These are phyloP conservation scores for Lepilemur septentrionalis DNA, from an alignment of 2,797 vertebrate genomes.

Conservation along the genomic window DNA sequence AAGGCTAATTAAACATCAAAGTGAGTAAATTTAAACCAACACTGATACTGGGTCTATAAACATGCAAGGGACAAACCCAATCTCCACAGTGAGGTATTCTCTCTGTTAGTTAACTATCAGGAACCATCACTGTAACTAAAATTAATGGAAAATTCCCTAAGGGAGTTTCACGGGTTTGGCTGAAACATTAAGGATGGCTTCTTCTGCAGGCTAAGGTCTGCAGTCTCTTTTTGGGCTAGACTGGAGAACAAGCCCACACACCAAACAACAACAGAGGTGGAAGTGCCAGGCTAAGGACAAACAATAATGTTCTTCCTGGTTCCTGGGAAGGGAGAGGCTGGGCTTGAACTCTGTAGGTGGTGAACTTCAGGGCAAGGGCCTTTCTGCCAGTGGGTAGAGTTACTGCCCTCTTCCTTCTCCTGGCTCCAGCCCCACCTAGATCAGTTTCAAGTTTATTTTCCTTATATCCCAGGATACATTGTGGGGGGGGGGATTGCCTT, in stretches of 20 bases:
- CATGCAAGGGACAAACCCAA: background rate
- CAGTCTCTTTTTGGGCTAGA: background rate
- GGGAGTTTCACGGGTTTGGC: background rate
- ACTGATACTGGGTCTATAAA: background rate
- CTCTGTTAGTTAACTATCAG: background rate
- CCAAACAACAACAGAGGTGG: background rate
- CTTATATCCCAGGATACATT: background rate
- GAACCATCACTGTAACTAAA: background rate
- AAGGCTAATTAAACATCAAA: conserved; percentile 29
- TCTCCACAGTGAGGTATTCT: background rate
- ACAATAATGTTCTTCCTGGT: background rate
- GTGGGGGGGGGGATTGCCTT: background rate
- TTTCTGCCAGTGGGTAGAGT: background rate
- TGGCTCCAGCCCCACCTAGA: background rate
- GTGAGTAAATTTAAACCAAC: background rate
- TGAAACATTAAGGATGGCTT: background rate
- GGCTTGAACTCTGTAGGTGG: background rate
- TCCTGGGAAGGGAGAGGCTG: background rate
- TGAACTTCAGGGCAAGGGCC: background rate
- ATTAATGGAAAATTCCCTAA: background rate
- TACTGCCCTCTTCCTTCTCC: background rate
- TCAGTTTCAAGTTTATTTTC: background rate
- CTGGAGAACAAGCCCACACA: background rate
- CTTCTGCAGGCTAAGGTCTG: background rate
- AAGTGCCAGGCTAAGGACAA: background rate